Percentiles rank a stretch among this genome's conserved stretches.
Conservation (phyloP, 2,113 vertebrate species). For the Nothocercus nigrocapillus region DNA sequence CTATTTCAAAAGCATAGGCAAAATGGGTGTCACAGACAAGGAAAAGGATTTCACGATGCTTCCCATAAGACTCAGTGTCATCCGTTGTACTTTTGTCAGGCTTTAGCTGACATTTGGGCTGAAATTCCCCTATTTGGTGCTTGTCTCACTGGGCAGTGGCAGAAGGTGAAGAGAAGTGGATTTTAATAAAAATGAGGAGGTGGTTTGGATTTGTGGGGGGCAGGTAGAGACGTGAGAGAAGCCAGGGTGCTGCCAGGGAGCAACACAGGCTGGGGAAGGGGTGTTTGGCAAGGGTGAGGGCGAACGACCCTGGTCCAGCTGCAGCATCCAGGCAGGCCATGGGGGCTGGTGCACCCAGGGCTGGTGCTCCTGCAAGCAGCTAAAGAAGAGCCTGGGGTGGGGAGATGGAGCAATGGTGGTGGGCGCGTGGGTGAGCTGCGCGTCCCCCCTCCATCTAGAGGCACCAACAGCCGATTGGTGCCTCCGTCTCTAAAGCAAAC, state of each 20-base stretch:
- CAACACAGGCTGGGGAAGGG: background rate
- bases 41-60: background rate
- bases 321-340: no score
- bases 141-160: background rate
- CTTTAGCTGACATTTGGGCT: background rate
- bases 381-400: fast-evolving
- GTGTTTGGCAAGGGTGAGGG: background rate
- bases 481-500: background rate
- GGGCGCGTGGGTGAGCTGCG: background rate
- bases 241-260: background rate
- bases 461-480: no score
- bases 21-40: background rate
- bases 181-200: background rate
- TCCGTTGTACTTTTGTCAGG: background rate
- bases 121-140: background rate
- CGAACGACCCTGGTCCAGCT: background rate
- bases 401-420: background rate
- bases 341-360: no score
- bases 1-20: background rate
- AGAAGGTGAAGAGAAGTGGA: background rate
- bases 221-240: background rate
- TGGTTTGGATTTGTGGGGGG: background rate
- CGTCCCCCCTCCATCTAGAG: background rate
- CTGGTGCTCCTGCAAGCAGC: background rate
- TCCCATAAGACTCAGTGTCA: background rate